Conservation (phyloP, 2,888 invertebrate genomes). For the Ptilodon capucinus region DNA sequence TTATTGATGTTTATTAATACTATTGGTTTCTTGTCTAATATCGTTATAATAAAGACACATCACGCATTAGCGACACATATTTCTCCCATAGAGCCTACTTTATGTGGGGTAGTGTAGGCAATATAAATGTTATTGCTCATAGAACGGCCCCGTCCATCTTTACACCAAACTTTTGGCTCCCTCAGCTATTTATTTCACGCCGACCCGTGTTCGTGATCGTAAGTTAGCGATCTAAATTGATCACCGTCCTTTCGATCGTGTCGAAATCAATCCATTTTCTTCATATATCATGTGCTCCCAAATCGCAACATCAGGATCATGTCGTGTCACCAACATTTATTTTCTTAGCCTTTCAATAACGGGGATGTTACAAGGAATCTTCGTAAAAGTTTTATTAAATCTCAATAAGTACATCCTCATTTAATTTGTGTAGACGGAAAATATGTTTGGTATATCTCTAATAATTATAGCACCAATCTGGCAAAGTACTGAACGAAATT, state of each 20-base stretch:
- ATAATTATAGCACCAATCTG: no score
- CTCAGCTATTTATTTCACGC: conserved; percentile 22
- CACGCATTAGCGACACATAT: not conserved
- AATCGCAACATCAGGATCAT: not conserved
- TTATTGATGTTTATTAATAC: no score
- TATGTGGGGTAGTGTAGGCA: conserved; percentile 15
- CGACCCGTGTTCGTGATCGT: conserved; percentile 25
- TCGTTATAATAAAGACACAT: not conserved
- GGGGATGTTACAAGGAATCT: no score
- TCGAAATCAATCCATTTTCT: conserved; percentile 19
- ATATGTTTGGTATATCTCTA: no score
- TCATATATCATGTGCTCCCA: conserved; percentile 12
- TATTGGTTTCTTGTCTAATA: not conserved
- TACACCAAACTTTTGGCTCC: conserved; percentile 10
- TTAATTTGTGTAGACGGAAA: no score
- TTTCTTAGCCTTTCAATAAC: not conserved
- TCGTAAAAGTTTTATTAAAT: no score
- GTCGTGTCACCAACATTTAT: not conserved
- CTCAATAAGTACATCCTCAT: no score
- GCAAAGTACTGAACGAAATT: no score
- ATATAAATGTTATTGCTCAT: conserved; percentile 24
- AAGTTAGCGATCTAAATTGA: conserved; percentile 30
- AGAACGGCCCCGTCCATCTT: conserved; percentile 17
- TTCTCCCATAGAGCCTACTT: conserved; percentile 13
- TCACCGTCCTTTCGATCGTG: conserved; percentile 17